phyloP scores from a whole-genome alignment of 1,140 invertebrate species.

The Ceratina calcarata region DNA sequence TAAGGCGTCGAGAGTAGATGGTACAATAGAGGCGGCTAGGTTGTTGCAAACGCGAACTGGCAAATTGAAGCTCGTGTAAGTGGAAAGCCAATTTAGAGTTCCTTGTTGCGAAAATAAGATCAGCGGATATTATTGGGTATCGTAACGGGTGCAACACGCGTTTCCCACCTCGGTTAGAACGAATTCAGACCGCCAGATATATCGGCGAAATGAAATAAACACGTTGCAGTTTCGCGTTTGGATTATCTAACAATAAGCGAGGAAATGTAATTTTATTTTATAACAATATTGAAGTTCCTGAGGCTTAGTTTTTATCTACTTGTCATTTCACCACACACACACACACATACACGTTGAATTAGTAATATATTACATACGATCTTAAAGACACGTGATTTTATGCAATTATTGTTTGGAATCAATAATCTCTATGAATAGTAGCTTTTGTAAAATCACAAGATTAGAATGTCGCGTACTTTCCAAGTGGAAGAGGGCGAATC shows the following conservation, averaged over 20 bases:
- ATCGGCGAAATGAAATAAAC: constrained; percentile 33
- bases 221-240: neutral
- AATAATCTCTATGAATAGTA: no score
- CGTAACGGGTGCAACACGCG: constrained; percentile 35
- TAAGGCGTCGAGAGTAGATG: neutral
- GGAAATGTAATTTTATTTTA: no score
- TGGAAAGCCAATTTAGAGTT: constrained; percentile 63
- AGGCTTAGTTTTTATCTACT: no score
- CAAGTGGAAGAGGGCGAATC: no score
- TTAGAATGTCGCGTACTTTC: no score
- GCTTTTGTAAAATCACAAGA: no score
- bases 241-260: neutral
- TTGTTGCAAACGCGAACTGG: constrained; percentile 6
- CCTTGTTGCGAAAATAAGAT: constrained; percentile 63
- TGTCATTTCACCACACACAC: no score
- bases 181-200: neutral
- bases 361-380: no score
- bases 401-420: no score
- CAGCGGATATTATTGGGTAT: constrained; percentile 57
- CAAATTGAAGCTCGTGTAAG: constrained; percentile 61
- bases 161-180: constrained; percentile 12
- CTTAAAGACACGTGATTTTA: no score
- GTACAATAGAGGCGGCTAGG: neutral
- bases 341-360: no score
- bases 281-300: no score